These are phyloP conservation scores for Acridotheres tristis DNA, from an alignment of 2,797 vertebrate species.

Conservation along the genomic window DNA sequence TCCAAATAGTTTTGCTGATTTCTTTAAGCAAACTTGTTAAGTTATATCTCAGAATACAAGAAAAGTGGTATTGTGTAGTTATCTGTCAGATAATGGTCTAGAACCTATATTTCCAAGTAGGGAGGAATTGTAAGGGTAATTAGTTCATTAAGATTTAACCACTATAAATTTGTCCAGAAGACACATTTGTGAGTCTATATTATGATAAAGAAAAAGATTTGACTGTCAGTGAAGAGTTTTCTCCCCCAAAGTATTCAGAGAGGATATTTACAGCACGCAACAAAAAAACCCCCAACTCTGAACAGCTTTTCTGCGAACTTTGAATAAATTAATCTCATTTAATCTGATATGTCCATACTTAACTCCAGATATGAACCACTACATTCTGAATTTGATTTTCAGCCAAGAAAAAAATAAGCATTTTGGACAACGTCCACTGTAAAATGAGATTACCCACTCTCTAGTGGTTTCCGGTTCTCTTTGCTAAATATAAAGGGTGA, in stretches of 20 bases:
- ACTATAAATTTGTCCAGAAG: neutral
- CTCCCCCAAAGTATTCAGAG: neutral
- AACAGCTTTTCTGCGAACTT: neutral
- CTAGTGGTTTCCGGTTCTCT: neutral
- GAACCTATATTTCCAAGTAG: neutral
- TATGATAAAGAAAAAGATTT: neutral
- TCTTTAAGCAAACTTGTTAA: neutral
- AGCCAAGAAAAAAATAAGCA: neutral
- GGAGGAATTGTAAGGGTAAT: neutral
- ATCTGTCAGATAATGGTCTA: neutral
- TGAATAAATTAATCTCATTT: neutral
- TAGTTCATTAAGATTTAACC: neutral
- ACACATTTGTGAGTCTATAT: neutral
- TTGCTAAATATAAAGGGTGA: neutral
- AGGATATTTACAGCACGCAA: neutral
- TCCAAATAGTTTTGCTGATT: neutral
- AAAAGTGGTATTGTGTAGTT: neutral
- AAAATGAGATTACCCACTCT: neutral
- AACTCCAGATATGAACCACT: neutral
- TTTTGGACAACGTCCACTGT: neutral
- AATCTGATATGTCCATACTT: neutral
- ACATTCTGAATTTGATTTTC: neutral
- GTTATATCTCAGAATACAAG: neutral
- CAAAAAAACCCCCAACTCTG: rapidly evolving
- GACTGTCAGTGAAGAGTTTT: neutral